Evolutionary conservation across 1,140 invertebrate species (phyloP), one percentile per base, ranked within the genome.

Genomic region (Pectinophora gossypiella): DNA sequence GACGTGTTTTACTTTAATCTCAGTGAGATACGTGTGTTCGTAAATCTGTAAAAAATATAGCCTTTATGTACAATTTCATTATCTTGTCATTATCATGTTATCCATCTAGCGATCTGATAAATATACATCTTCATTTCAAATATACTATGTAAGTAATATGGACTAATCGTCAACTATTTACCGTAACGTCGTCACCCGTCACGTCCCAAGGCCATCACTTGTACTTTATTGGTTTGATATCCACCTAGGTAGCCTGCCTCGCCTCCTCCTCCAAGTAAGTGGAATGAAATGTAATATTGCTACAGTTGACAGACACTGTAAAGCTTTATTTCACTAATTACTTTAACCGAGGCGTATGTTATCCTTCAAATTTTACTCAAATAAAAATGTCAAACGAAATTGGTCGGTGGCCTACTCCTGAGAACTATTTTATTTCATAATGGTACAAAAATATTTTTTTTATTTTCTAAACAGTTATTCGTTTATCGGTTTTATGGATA

Each of bases 31-130:
- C 9, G n/a, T n/a, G n/a, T n/a, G 9, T 32, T 64, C 70, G 68
- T 85, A 85, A 79, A 85, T 73, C 72, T 81, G 78, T 76, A 82
- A 85, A 85, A 85, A 85, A 85, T 85, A 85, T 76, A 76, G 68
- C 71, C 65, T 73, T 76, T 70, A 72, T 73, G 65, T 79, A 83
- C 70, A 32, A 74, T 72, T 72, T 61, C 57, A 57, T 60, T 64
- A 57, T 64, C 74, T 59, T 61, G 56, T 32, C 27, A n/a, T 32
- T 32, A n/a, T 32, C 27, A 32, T 32, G 71, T 73, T 64, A 60
- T 69, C 54, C 61, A 72, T 64, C 67, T 82, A 79, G 61, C 72
- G 67, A 74, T 72, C 61, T 63, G 64, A 75, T 81, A 76, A 72
- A 72, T 73, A 72, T 59, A 68, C 64, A 32, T 32, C n/a, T 32